These are phyloP conservation scores for Apaloderma vittatum DNA, from an alignment of 2,113 vertebrate genomes.

Conservation along the genomic window DNA sequence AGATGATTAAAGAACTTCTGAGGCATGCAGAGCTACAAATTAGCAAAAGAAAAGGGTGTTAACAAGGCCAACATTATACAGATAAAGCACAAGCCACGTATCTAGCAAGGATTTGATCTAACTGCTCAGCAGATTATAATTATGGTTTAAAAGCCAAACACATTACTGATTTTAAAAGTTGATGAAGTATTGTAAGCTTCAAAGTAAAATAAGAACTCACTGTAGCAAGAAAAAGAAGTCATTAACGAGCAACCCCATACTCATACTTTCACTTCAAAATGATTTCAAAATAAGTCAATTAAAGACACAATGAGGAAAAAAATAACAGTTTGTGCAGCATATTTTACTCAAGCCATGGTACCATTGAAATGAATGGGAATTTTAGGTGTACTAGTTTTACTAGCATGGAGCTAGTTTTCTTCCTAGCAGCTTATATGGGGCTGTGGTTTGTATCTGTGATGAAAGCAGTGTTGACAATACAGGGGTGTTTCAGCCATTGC, in stretches of 20 bases:
- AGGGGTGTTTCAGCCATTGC: background rate
- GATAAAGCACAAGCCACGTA: background rate
- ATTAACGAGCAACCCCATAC: background rate
- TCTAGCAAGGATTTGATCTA: background rate
- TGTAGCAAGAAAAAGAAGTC: background rate
- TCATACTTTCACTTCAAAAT: background rate
- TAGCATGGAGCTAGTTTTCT: background rate
- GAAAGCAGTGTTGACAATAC: background rate
- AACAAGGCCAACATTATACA: constrained; percentile 17
- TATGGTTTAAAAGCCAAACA: background rate
- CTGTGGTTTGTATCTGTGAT: background rate
- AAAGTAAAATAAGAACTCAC: background rate
- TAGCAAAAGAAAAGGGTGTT: constrained; percentile 42
- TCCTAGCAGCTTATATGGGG: background rate
- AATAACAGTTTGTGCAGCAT: background rate
- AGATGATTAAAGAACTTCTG: constrained; percentile 33
- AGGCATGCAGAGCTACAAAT: constrained; percentile 19
- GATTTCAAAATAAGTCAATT: background rate
- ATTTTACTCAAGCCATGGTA: background rate
- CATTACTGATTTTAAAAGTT: background rate
- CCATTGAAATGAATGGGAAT: background rate
- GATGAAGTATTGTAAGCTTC: background rate
- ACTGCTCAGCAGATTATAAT: constrained; percentile 4
- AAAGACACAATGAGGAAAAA: background rate
- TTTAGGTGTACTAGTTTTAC: background rate